Evolutionary conservation across 2,113 vertebrate genomes (phyloP).

Genomic region (Prolemur simus): DNA sequence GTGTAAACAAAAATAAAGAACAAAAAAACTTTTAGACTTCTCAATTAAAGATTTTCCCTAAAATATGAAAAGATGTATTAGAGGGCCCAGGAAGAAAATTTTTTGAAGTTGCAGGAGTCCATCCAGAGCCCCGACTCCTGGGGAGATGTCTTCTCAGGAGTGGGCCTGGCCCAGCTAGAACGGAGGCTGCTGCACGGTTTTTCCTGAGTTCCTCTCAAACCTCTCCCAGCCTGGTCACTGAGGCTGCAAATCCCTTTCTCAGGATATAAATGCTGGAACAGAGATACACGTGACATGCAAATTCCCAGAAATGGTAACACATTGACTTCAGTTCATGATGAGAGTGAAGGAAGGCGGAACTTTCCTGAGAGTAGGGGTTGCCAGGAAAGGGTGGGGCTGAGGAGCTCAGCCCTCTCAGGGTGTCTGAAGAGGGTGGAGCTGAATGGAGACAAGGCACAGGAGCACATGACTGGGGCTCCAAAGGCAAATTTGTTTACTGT

Average conservation of each 20-base stretch:
- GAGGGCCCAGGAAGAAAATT: neutral
- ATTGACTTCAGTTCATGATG: neutral
- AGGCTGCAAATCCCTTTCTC: neutral
- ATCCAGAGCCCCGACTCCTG: neutral
- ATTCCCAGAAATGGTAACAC: neutral
- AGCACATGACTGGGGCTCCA: neutral
- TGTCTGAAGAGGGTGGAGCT: neutral
- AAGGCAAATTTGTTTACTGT: neutral
- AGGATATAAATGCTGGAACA: neutral
- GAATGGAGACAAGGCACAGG: too few relatives aligned
- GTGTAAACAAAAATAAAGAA: neutral
- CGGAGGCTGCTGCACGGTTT: neutral
- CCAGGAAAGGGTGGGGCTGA: neutral
- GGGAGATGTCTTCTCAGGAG: neutral
- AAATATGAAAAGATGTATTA: neutral
- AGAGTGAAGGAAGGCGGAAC: neutral
- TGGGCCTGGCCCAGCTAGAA: fast-evolving
- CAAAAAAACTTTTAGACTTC: neutral
- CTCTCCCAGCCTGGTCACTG: neutral
- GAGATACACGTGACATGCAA: fast-evolving
- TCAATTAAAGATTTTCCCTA: neutral
- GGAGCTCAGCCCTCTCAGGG: neutral
- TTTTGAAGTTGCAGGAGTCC: neutral
- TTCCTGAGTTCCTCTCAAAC: neutral
- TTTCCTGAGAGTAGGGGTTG: neutral